Evolutionary conservation across 2,797 vertebrate species (phyloP), one percentile per base, ranked within the genome.

Genomic region (Fistularia tabacaria): DNA sequence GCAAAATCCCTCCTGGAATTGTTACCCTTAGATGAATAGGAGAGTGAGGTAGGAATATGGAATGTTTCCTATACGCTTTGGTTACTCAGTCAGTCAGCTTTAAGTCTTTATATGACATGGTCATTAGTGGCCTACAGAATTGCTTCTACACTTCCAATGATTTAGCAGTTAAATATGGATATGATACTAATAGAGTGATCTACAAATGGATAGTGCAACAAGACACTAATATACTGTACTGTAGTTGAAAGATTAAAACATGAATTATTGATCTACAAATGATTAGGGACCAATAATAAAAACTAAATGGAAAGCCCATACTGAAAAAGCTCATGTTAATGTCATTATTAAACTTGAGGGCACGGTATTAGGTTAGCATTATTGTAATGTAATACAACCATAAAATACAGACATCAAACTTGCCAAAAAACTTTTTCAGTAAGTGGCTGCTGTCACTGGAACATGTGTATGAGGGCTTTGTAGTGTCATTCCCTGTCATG

Each of bases 371-470:
- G 25, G 25, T 25, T 25, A 25, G 25, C 25, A 25, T 25, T 25
- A 25, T 25, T 25, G 25, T 25, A 25, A 25, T 25, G 25, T 25
- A 25, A 62, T 45, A 62, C 36, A 71, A 57, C 43, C 51, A 61
- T 72, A 69, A 74, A 73, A 63, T 12, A 42, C 5, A 25, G 2
- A 25, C 25, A 25, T 25, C 25, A 25, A 25, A 25, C 25, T 25
- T 25, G 25, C 25, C 25, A 25, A 25, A 25, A 25, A 25, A 25
- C 25, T 25, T 25, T 25, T 25, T 45, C 42, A 59, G 75, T 67
- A 67, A 80, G 71, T 69, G 77, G 73, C 72, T 77, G 74, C 77
- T 85, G 85, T 77, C 85, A 81, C 57, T 87, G 82, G 84, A 76
- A 79, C 49, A 46, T 36, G 70, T 76, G 62, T 58, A 65, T 56